Conservation (phyloP, 2,797 vertebrate genomes). For the Poecilia gillii region DNA sequence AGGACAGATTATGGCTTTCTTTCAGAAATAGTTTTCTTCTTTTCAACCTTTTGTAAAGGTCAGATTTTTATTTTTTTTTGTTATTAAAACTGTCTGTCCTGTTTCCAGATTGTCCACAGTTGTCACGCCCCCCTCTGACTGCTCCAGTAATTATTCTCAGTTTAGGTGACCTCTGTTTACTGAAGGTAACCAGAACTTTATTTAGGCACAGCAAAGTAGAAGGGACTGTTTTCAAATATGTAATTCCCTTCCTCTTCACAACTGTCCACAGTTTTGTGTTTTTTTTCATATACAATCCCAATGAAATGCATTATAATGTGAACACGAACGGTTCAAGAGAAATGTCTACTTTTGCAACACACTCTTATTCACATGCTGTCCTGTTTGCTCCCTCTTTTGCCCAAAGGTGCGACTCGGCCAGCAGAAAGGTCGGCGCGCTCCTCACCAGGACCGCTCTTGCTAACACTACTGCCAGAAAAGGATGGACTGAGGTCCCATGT, state of each 20-base stretch:
- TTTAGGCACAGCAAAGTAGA: background rate
- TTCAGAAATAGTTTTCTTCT: background rate
- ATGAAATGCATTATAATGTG: background rate
- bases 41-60: background rate
- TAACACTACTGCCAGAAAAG: conserved; percentile 62
- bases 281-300: background rate
- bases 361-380: conserved; percentile 35
- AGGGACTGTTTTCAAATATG: background rate
- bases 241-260: background rate
- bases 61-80: background rate
- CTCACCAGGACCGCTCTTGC: conserved; percentile 69
- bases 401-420: conserved; percentile 67
- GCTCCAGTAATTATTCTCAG: background rate
- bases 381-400: conserved; percentile 43
- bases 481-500: conserved; percentile 80
- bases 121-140: background rate
- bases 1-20: background rate
- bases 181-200: background rate
- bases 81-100: background rate
- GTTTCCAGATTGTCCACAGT: background rate
- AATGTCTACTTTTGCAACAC: background rate
- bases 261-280: background rate
- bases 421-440: conserved; percentile 59
- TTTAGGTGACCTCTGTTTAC: background rate
- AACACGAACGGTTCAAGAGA: background rate